Percentiles rank a stretch among this genome's conserved stretches.
phyloP scores from a whole-genome alignment of 1,140 invertebrate genomes.

The Anastrepha obliqua region DNA sequence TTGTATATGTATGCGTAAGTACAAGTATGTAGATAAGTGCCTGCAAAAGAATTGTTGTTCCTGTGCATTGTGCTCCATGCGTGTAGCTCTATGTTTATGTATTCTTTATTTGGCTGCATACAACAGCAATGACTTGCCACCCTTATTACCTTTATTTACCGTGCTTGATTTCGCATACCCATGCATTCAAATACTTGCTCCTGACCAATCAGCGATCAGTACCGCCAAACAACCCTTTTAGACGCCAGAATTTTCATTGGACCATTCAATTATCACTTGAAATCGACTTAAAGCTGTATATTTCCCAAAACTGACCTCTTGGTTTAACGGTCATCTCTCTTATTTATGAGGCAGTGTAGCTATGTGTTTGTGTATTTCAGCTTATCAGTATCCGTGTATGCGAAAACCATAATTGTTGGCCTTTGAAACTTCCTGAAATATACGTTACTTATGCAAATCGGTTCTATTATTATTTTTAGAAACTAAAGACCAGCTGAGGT shows the following conservation, averaged over 20 bases:
- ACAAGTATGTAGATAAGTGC: no score
- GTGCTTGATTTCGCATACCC: not conserved
- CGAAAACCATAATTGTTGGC: slow-evolving; percentile 20
- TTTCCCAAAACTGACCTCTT: slow-evolving; percentile 8
- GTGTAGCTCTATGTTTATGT: not conserved
- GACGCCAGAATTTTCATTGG: not conserved
- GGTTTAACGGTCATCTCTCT: not conserved
- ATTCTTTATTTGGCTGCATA: not conserved
- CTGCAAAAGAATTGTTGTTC: not conserved
- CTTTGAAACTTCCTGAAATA: slow-evolving; percentile 30
- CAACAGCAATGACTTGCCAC: not conserved
- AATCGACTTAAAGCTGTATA: not conserved
- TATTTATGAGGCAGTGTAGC: not conserved
- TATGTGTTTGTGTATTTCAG: not conserved
- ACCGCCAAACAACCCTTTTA: slow-evolving; percentile 26
- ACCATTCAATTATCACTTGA: not conserved
- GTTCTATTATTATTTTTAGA: not conserved
- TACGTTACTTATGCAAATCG: slow-evolving; percentile 52
- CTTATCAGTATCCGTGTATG: not conserved
- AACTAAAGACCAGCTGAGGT: not conserved
- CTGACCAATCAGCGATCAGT: slow-evolving; percentile 28
- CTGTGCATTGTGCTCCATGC: not conserved
- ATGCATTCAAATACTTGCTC: not conserved
- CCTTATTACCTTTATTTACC: not conserved
- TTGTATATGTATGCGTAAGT: no score